These are phyloP conservation scores for Cepaea nemoralis DNA, from an alignment of 1,140 invertebrate genomes.

Conservation along the genomic window DNA sequence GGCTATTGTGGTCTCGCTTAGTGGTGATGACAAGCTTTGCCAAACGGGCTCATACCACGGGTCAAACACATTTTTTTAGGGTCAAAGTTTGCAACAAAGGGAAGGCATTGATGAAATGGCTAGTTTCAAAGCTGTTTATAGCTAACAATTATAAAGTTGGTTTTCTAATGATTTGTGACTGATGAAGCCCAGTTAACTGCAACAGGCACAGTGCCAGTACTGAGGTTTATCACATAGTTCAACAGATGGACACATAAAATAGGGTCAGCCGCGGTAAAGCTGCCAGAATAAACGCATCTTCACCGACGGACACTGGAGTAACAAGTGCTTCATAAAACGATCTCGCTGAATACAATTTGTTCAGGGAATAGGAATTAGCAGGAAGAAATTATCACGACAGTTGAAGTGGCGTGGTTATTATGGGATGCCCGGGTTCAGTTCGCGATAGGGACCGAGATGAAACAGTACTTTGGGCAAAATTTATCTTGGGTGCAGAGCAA, in stretches of 20 bases:
- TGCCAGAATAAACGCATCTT: too few species aligned
- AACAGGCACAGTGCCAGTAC: background rate
- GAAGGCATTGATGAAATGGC: background rate
- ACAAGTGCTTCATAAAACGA: background rate
- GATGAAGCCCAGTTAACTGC: background rate
- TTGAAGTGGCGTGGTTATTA: background rate
- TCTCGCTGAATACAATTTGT: background rate
- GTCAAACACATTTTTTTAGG: background rate
- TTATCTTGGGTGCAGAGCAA: background rate
- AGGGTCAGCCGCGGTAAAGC: too few species aligned
- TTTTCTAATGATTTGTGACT: background rate
- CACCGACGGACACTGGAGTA: background rate
- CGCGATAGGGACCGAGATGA: background rate
- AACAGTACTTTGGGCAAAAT: background rate
- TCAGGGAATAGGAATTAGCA: background rate
- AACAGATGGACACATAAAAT: too few species aligned
- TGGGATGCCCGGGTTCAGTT: background rate
- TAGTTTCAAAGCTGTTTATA: background rate
- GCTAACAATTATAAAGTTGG: background rate
- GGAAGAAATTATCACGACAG: background rate
- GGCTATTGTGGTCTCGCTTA: background rate
- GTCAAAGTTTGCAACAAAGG: background rate
- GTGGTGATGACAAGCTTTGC: background rate
- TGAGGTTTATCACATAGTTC: too few species aligned
- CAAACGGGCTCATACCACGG: background rate